A percentile compares a stretch with the other conserved stretches of the same genome.
phyloP scores from a whole-genome alignment of 2,797 vertebrate species.

The Galago senegalensis region DNA sequence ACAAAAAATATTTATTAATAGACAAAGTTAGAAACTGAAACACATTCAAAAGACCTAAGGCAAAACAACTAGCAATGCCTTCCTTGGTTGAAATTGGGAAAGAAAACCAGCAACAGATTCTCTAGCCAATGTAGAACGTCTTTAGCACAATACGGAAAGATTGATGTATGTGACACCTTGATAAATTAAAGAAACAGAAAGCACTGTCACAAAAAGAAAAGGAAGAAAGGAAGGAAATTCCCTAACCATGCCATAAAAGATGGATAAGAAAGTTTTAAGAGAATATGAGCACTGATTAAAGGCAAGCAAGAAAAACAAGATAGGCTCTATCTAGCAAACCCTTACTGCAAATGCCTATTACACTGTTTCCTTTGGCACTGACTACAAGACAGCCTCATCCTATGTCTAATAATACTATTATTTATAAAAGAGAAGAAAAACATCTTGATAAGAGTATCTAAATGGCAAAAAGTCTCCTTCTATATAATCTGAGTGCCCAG shows the following conservation, averaged over 20 bases:
- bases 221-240: conserved; percentile 83
- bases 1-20: neutral
- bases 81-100: conserved; percentile 45
- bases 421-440: conserved; percentile 82
- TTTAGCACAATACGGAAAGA: conserved; percentile 68
- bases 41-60: conserved; percentile 63
- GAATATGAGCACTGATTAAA: conserved; percentile 79
- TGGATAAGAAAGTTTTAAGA: conserved; percentile 82
- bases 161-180: conserved; percentile 77
- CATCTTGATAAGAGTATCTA: conserved; percentile 82
- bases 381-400: conserved; percentile 63
- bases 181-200: conserved; percentile 83
- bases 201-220: conserved; percentile 78
- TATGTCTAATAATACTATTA: conserved; percentile 79
- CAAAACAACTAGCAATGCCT: conserved; percentile 54
- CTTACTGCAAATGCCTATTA: conserved; percentile 63
- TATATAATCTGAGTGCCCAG: conserved; percentile 71
- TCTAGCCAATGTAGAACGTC: conserved; percentile 65
- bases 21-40: conserved; percentile 56
- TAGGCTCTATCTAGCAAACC: conserved; percentile 70
- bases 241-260: conserved; percentile 74
- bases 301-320: conserved; percentile 80
- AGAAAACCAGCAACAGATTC: conserved; percentile 51
- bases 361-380: conserved; percentile 80
- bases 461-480: conserved; percentile 67